Percentiles rank a stretch among this genome's conserved stretches.
These are phyloP conservation scores for Ashinkailepas kermadecensis DNA, from an alignment of 2,888 invertebrate species.

Conservation along the genomic window DNA sequence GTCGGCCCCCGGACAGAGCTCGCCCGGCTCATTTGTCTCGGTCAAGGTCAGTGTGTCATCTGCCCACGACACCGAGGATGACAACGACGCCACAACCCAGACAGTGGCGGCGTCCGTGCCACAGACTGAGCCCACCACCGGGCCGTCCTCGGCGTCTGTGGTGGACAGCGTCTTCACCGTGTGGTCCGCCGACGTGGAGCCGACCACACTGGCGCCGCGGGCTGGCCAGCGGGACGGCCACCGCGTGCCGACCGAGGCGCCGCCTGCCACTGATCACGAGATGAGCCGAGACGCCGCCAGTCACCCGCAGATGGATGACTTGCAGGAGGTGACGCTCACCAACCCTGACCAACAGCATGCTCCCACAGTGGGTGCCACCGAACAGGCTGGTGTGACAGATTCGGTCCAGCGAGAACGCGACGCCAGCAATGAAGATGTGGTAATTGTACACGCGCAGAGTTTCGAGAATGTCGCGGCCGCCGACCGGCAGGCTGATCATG, in stretches of 20 bases:
- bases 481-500: background rate
- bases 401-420: background rate
- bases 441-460: background rate
- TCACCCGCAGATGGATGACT: background rate
- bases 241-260: too few species aligned
- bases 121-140: too few species aligned
- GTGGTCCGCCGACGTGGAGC: background rate
- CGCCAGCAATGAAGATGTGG: background rate
- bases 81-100: background rate
- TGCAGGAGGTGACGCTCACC: background rate
- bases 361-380: background rate
- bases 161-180: constrained; percentile 12
- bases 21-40: background rate
- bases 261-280: too few species aligned
- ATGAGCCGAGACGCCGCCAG: background rate
- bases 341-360: background rate
- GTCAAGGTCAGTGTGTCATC: constrained; percentile 4
- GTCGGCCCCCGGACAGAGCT: background rate
- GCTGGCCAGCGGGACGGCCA: too few species aligned
- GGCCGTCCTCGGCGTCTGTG: background rate
- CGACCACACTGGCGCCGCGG: background rate
- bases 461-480: background rate
- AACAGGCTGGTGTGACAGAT: background rate
- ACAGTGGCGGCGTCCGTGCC: too few species aligned
- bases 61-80: background rate